Evolutionary conservation across 2,888 invertebrate genomes (phyloP), one percentile per base, ranked within the genome.

Genomic region (Pardosa pseudoannulata): DNA sequence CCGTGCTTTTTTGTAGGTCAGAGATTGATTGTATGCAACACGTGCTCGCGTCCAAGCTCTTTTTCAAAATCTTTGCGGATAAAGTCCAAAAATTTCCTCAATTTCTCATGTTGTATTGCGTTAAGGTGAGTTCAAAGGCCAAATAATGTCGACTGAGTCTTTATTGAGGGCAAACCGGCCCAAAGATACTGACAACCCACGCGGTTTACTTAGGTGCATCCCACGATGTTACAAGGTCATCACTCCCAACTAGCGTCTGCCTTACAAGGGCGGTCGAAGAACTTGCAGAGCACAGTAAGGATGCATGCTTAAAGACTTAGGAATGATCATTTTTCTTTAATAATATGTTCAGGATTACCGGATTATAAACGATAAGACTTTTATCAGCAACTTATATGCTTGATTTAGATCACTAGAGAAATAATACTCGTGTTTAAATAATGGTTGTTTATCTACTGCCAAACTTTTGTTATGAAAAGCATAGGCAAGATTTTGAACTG

Each of bases 181-280:
- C 31, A 39, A 31, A n/a, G 36, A 29, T 11, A 39, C 19, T 56
- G 39, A 23, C 39, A n/a, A 27, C 67, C 73, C 74, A 74, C 81
- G 36, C 73, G 29, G 29, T 56, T 73, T 73, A 36, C 36, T 36
- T 32, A 11, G 71, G 50, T 74, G 46, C 74, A 74, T 65, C 39
- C 73, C 31, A 72, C 46, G 31, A 65, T 56, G 32, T 29, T 32
- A 31, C 68, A 81, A 81, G 81, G 81, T 81, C 81, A 81, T 36
- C 74, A 73, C 68, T 81, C 65, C 56, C 56, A 68, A 41, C 39
- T 36, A 46, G 23, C 23, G 73, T 73, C 80, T 80, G 46, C 80
- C 73, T 80, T 80, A 50, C 81, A 81, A 81, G 81, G 81, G 81
- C 81, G 81, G 81, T 81, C 81, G 67, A 41, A 62, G 73, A 81